These are phyloP conservation scores for Pyrocephalus nanus DNA, from an alignment of 2,797 vertebrate genomes.

Conservation along the genomic window DNA sequence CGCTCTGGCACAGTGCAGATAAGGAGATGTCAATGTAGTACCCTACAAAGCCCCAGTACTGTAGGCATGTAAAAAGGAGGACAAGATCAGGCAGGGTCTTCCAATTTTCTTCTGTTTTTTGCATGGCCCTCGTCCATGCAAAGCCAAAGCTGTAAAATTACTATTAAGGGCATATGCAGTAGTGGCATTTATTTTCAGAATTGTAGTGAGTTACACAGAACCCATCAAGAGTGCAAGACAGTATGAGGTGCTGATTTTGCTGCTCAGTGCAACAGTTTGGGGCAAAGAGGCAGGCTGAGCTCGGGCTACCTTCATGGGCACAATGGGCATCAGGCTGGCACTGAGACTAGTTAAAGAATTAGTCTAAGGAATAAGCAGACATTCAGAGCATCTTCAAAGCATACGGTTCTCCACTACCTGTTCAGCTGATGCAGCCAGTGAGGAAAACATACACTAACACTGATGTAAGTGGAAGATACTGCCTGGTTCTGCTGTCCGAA, in stretches of 20 bases:
- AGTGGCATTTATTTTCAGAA: neutral
- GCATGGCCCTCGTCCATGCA: neutral
- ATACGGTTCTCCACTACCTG: neutral
- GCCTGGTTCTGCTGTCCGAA: neutral
- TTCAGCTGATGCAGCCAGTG: neutral
- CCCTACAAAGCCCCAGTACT: rapidly evolving
- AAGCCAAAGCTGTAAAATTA: neutral
- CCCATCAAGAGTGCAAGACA: rapidly evolving
- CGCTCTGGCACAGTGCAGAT: neutral
- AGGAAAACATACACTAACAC: rapidly evolving
- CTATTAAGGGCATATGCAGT: neutral
- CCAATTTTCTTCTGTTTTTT: neutral
- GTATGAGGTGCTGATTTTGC: neutral
- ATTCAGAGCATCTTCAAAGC: neutral
- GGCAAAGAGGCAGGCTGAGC: neutral
- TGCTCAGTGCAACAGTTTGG: rapidly evolving
- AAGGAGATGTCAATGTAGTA: neutral
- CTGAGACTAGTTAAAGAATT: neutral
- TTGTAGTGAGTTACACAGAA: neutral
- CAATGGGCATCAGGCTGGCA: rapidly evolving
- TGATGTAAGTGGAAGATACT: neutral
- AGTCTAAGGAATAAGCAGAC: neutral
- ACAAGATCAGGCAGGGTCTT: neutral
- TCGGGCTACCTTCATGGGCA: neutral
- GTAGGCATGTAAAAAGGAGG: neutral